phyloP scores from a whole-genome alignment of 2,888 invertebrate genomes.

The Pristionchus maxplancki region DNA sequence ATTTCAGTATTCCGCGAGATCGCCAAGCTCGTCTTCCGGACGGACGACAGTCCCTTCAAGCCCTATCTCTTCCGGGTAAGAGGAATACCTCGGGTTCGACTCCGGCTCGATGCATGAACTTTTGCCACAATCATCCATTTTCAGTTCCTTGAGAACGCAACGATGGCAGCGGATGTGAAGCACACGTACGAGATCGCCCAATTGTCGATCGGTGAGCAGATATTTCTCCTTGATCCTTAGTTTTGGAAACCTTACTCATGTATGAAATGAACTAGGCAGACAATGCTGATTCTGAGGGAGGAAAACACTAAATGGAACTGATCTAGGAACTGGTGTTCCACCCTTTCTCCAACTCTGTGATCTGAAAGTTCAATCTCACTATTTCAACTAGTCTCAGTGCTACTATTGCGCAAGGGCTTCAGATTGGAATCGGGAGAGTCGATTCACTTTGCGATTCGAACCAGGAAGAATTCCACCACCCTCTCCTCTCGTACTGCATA shows the following conservation, averaged over 20 bases:
- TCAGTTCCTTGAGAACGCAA: not conserved
- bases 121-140: too few species aligned
- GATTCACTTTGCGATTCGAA: not conserved
- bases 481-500: not conserved
- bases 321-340: not conserved
- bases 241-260: not conserved
- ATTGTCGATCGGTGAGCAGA: not conserved
- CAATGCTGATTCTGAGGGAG: too few species aligned
- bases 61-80: conserved; percentile 18
- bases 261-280: not conserved
- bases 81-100: too few species aligned
- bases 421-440: not conserved
- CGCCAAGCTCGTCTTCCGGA: not conserved
- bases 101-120: too few species aligned
- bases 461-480: not conserved
- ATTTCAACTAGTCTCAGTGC: not conserved
- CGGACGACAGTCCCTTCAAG: conserved; percentile 12
- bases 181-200: conserved; percentile 12
- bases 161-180: not conserved
- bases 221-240: not conserved
- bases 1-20: conserved; percentile 28
- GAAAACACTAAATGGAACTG: too few species aligned
- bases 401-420: not conserved
- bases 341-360: not conserved
- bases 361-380: not conserved